Conservation (phyloP, 2,113 vertebrate genomes). For the Oncorhynchus masou region DNA sequence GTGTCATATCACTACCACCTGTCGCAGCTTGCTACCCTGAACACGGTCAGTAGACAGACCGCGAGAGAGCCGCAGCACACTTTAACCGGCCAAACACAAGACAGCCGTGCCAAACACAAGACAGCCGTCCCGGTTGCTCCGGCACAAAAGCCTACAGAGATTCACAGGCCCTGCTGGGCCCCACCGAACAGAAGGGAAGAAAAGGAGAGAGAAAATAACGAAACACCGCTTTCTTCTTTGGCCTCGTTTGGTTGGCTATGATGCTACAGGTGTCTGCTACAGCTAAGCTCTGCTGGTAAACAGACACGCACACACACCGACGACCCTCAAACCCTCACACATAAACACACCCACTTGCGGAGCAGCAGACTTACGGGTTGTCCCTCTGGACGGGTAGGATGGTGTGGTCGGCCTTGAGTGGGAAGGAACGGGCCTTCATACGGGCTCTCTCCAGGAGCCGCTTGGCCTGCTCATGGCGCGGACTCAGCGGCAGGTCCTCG, state of each 20-base stretch:
- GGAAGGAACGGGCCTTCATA: constrained; percentile 86
- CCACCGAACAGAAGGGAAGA: not conserved
- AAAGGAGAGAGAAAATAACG: not conserved
- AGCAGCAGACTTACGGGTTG: constrained; percentile 73
- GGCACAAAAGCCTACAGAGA: not conserved
- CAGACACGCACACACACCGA: constrained; percentile 7
- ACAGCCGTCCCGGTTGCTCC: not conserved
- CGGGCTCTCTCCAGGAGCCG: constrained; percentile 76
- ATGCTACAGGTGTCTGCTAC: constrained; percentile 6
- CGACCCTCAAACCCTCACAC: not conserved
- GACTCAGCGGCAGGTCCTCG: constrained; percentile 70
- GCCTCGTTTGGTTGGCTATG: not conserved
- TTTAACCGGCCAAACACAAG: not conserved
- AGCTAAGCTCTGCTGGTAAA: constrained; percentile 14
- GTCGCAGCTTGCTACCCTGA: not conserved
- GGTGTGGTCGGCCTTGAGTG: constrained; percentile 88
- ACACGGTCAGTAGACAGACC: not conserved
- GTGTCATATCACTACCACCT: not conserved
- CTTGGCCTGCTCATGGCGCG: constrained; percentile 77
- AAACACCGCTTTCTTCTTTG: not conserved
- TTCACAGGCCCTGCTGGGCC: not conserved
- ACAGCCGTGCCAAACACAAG: not conserved
- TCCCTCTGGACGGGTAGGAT: constrained; percentile 71
- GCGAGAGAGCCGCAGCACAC: not conserved
- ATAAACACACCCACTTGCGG: not conserved